Conservation (phyloP, 2,888 invertebrate genomes). For the Phymatocera aterrima region DNA sequence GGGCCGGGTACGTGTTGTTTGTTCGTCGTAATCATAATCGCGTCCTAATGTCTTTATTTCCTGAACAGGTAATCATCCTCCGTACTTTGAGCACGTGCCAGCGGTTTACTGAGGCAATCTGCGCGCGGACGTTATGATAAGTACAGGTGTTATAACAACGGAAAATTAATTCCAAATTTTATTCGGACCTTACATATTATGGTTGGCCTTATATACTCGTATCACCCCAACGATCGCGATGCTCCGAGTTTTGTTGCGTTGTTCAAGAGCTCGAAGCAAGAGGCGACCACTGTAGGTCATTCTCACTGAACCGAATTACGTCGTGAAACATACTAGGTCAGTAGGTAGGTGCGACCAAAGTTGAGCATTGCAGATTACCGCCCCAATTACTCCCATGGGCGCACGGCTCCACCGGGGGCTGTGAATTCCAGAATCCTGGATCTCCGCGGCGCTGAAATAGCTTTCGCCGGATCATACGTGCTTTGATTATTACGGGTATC, state of each 20-base stretch:
- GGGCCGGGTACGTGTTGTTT: conserved; percentile 32
- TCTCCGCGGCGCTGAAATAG: background rate
- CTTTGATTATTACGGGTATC: background rate
- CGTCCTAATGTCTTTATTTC: conserved; percentile 42
- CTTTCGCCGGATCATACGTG: conserved; percentile 4
- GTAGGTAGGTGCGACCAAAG: conserved; percentile 58
- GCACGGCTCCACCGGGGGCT: conserved; percentile 62
- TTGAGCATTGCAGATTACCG: conserved; percentile 69
- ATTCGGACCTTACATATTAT: background rate
- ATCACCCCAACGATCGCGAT: background rate
- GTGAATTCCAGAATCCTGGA: conserved; percentile 47
- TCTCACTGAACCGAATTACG: background rate
- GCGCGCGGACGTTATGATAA: background rate
- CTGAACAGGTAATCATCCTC: conserved; percentile 32
- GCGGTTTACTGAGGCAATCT: conserved; percentile 3
- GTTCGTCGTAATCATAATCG: conserved; percentile 41
- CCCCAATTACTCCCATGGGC: conserved; percentile 64
- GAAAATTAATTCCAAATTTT: conserved; percentile 7
- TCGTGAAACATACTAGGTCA: conserved; percentile 46
- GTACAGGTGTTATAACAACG: background rate
- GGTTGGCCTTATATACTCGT: no score
- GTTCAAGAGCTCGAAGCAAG: background rate
- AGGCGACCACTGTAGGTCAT: background rate
- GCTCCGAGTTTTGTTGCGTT: background rate
- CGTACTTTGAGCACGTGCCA: conserved; percentile 28